Evolutionary conservation across 2,797 vertebrate species (phyloP), one percentile per base, ranked within the genome.

Genomic region (Anguilla obscura): DNA sequence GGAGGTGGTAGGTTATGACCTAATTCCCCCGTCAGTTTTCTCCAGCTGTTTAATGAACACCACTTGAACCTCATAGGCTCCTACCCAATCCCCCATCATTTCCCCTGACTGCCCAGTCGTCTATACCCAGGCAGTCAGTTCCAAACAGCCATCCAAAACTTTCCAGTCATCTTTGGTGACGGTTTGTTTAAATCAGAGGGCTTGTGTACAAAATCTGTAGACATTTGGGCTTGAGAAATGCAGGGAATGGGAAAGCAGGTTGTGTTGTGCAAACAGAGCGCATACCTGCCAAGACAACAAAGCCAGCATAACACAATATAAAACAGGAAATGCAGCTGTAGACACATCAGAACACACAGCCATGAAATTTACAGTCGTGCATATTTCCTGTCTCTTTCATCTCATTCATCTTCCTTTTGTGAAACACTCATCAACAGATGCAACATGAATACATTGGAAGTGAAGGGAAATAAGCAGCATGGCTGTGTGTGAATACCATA

Each of bases 201-300:
- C 74, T 85, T 88, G 45, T 90, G 89, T 91, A 89, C 90, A 86
- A 90, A 90, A 84, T 52, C 69, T 88, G 88, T 10, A 88, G 90
- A 83, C 50, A 45, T 45, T 45, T 45, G 21, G 58, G 10, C 14
- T 18, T 24, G 18, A 30, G 16, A 60, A 80, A 69, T 66, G 54
- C 40, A 52, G 58, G 58, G n/a, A n/a, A 21, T 30, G 12, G 40
- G 12, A 85, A 24, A 50, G 40, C 24, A n/a, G 40, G 27, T 21
- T 27, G 21, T 66, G 21, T 9, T 50, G 45, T 12, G 36, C 48
- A 48, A 82, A 48, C 40, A 24, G 79, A 8, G 50, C 50, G n/a
- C 40, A 82, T n/a, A 50, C 5, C 21, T 82, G 9, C 45, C 21
- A n/a, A 50, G 79, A 45, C 30, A 63, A 63, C 16, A 18, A 45